Evolutionary conservation across 2,888 invertebrate genomes (phyloP).

Genomic region (Automeris io): DNA sequence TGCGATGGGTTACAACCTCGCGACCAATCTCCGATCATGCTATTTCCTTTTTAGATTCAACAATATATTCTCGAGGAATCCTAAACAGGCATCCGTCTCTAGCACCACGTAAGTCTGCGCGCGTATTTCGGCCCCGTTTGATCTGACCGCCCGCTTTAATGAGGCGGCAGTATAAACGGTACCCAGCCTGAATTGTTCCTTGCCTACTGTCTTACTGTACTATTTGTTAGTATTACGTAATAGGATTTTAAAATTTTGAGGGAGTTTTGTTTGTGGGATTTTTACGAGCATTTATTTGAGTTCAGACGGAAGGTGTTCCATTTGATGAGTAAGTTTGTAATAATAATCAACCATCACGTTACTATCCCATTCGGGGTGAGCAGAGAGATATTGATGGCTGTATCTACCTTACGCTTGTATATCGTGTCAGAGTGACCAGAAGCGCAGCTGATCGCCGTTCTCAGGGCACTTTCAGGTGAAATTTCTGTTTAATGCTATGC

Average conservation of each 20-base stretch:
- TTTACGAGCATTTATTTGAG: constrained; percentile 7
- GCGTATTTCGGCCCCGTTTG: constrained; percentile 79
- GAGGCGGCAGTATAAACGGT: constrained; percentile 63
- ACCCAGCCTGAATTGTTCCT: constrained; percentile 65
- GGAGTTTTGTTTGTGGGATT: constrained; percentile 28
- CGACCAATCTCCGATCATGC: neutral
- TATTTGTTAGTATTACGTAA: constrained; percentile 49
- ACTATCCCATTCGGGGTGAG: no score
- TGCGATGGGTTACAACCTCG: no score
- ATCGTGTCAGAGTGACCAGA: no score
- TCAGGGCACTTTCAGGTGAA: no score
- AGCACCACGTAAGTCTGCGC: constrained; percentile 44
- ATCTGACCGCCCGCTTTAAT: constrained; percentile 78
- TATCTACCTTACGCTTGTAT: no score
- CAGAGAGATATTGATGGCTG: no score
- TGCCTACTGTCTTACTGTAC: constrained; percentile 44
- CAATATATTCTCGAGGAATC: constrained; percentile 4
- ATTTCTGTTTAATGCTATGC: no score
- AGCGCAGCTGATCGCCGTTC: no score
- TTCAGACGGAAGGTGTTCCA: constrained; percentile 4
- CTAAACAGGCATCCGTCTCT: constrained; percentile 28
- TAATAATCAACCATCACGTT: no score
- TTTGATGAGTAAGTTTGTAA: constrained; percentile 18
- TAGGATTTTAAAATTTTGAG: constrained; percentile 30
- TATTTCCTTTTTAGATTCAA: constrained; percentile 5